phyloP scores from a whole-genome alignment of 1,140 invertebrate genomes.

The Sitodiplosis mosellana region DNA sequence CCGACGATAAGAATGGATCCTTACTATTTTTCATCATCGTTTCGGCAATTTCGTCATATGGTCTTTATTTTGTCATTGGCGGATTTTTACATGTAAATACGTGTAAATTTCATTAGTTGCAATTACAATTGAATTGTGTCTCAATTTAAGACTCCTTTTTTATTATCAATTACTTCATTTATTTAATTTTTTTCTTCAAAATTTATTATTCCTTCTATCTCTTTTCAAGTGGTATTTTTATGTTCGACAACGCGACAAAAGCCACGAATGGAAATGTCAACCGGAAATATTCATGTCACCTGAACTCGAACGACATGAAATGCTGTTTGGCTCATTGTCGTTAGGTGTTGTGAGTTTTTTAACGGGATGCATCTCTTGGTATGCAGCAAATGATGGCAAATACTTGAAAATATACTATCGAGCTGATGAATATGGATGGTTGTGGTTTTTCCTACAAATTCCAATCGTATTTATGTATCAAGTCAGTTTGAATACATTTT shows the following conservation, averaged over 20 bases:
- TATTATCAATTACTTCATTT: not conserved
- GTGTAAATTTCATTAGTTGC: constrained; percentile 8
- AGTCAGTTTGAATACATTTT: no score
- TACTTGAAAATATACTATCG: constrained; percentile 43
- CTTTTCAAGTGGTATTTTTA: constrained; percentile 48
- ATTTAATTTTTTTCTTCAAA: not conserved
- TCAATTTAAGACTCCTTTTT: constrained; percentile 8
- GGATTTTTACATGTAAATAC: constrained; percentile 44
- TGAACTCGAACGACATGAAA: constrained; percentile 46
- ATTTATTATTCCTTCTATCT: constrained; percentile 6
- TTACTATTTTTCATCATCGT: constrained; percentile 28
- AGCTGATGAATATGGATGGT: constrained; percentile 38
- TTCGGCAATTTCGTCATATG: constrained; percentile 31
- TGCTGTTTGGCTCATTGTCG: constrained; percentile 38
- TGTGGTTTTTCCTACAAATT: constrained; percentile 44
- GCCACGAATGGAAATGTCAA: constrained; percentile 57
- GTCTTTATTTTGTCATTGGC: constrained; percentile 36
- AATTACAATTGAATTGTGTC: constrained; percentile 8
- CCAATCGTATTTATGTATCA: constrained; percentile 41
- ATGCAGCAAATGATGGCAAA: constrained; percentile 40
- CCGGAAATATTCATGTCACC: constrained; percentile 44
- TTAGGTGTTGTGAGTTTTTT: constrained; percentile 33
- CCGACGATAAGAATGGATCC: constrained; percentile 28
- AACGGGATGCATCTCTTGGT: constrained; percentile 39
- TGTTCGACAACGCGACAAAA: constrained; percentile 31